Conservation (phyloP, 2,888 invertebrate species). For the Drosophila kokeensis region DNA sequence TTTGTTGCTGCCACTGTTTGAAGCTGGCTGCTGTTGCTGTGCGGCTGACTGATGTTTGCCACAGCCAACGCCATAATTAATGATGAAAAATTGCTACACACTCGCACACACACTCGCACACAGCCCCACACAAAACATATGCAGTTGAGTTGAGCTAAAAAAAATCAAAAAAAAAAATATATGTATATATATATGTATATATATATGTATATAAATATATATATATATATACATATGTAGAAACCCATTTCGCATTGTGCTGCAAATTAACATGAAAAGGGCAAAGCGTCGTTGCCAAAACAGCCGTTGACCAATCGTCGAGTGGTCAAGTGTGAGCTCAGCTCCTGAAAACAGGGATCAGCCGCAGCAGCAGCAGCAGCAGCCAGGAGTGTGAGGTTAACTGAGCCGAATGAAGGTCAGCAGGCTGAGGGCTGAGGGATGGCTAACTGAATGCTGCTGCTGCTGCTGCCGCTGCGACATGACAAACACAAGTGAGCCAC, state of each 20-base stretch:
- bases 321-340: conserved; percentile 46
- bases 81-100: conserved; percentile 79
- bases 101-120: conserved; percentile 33
- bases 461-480: conserved; percentile 24
- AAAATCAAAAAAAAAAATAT: conserved; percentile 2
- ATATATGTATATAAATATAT: conserved; percentile 29
- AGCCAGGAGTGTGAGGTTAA: neutral
- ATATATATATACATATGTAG: conserved; percentile 25
- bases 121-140: conserved; percentile 62
- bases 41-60: conserved; percentile 76
- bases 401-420: conserved; percentile 36
- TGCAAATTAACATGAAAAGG: conserved; percentile 78
- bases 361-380: conserved; percentile 4
- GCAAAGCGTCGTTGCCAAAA: conserved; percentile 73
- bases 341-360: neutral
- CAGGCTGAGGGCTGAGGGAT: neutral
- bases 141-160: conserved; percentile 47
- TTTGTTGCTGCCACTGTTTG: conserved; percentile 48
- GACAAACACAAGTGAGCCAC: conserved; percentile 69
- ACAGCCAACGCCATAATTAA: conserved; percentile 78
- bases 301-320: conserved; percentile 37
- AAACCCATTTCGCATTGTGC: conserved; percentile 69
- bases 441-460: conserved; percentile 1
- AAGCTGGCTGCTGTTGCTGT: conserved; percentile 40
- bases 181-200: conserved; percentile 1